phyloP scores from a whole-genome alignment of 2,797 vertebrate genomes.

The Mus spretus region DNA sequence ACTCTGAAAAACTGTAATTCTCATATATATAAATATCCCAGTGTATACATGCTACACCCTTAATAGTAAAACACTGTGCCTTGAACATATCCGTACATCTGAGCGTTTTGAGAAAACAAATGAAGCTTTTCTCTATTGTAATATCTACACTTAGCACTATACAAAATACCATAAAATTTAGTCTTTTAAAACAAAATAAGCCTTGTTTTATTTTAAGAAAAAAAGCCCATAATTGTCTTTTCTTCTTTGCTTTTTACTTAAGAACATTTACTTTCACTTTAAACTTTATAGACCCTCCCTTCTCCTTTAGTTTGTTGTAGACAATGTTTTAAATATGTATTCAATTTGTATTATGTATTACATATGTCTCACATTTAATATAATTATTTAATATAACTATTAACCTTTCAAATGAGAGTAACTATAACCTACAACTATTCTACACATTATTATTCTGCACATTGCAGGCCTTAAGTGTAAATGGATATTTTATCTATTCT shows the following conservation, averaged over 20 bases:
- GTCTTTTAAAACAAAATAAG: not conserved
- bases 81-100: not conserved
- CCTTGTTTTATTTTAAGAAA: not conserved
- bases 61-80: not conserved
- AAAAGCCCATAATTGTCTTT: not conserved
- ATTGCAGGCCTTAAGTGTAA: not conserved
- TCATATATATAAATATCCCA: not conserved
- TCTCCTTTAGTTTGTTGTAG: not conserved
- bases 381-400: not conserved
- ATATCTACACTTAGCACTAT: not conserved
- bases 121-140: not conserved
- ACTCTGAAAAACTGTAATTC: not conserved
- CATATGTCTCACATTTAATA: conserved; percentile 7
- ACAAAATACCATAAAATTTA: not conserved
- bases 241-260: not conserved
- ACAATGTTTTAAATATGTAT: not conserved
- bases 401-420: not conserved
- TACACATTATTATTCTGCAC: not conserved
- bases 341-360: no score
- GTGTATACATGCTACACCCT: not conserved
- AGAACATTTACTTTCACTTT: conserved; percentile 16
- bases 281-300: not conserved
- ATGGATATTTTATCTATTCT: not conserved
- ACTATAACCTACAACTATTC: not conserved
- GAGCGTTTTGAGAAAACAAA: not conserved